Conservation (phyloP, 2,797 vertebrate species). For the Taeniopygia guttata region DNA sequence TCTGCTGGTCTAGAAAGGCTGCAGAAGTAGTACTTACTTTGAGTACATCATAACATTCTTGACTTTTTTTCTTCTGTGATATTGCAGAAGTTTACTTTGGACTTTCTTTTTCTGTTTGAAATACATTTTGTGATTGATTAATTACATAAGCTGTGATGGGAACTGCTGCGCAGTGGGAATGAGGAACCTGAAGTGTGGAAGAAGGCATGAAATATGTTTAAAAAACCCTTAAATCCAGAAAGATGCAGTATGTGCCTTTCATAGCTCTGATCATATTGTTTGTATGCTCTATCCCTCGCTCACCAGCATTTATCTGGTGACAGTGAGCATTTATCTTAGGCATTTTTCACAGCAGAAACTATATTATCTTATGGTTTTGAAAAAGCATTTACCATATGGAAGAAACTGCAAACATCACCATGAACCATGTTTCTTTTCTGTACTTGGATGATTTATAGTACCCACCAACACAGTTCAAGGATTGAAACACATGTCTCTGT, state of each 20-base stretch:
- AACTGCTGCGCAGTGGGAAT: neutral
- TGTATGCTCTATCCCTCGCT: neutral
- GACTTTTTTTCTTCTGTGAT: neutral
- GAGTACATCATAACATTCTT: neutral
- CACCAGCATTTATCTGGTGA: neutral
- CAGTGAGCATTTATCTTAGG: too few relatives aligned
- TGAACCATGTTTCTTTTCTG: neutral
- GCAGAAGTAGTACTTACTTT: neutral
- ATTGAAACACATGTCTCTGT: neutral
- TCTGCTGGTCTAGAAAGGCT: neutral
- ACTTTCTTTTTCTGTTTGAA: neutral
- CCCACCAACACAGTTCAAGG: neutral
- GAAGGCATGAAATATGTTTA: constrained; percentile 33
- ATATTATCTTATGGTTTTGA: neutral
- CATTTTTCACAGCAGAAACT: neutral
- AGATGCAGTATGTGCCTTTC: constrained; percentile 1
- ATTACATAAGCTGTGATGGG: constrained; percentile 42
- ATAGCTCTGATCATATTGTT: neutral
- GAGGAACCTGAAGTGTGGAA: constrained; percentile 30
- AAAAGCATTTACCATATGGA: neutral
- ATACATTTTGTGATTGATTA: constrained; percentile 13
- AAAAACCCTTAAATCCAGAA: neutral
- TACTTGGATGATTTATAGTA: constrained; percentile 7
- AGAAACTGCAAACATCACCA: neutral
- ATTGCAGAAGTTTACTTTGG: neutral